phyloP scores from a whole-genome alignment of 2,888 invertebrate species.

The Eumerus sabulonum region DNA sequence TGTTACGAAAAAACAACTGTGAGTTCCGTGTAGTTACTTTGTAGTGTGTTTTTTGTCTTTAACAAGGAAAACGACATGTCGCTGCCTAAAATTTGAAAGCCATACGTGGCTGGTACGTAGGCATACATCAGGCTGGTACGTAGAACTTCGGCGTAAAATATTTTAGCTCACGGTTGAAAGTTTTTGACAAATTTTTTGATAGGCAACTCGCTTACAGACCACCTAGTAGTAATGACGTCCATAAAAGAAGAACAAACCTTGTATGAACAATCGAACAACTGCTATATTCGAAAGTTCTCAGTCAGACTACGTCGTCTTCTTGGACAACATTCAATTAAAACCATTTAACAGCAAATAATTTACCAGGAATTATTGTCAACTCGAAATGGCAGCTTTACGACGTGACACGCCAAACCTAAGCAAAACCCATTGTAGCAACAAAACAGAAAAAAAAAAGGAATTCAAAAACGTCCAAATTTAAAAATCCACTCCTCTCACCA shows the following conservation, averaged over 20 bases:
- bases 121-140: too few species aligned
- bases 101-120: too few species aligned
- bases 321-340: constrained; percentile 67
- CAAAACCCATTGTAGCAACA: too few species aligned
- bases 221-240: constrained; percentile 52
- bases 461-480: constrained; percentile 44
- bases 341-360: constrained; percentile 69
- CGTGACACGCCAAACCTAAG: constrained; percentile 48
- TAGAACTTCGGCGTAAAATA: too few species aligned
- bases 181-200: constrained; percentile 32
- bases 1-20: too few species aligned
- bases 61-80: too few species aligned
- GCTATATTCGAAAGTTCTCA: constrained; percentile 34
- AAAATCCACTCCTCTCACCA: constrained; percentile 62
- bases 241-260: constrained; percentile 53
- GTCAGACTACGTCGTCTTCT: constrained; percentile 18
- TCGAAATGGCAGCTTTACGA: constrained; percentile 66
- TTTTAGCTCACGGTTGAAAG: neutral
- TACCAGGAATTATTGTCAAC: constrained; percentile 64
- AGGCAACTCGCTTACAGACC: constrained; percentile 10
- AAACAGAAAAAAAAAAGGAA: too few species aligned
- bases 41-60: too few species aligned
- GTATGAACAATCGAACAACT: constrained; percentile 39
- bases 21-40: too few species aligned
- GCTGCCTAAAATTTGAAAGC: too few species aligned